Base-by-base conservation (phyloP, 2,888 invertebrate genomes). In the Phania funesta region DNA sequence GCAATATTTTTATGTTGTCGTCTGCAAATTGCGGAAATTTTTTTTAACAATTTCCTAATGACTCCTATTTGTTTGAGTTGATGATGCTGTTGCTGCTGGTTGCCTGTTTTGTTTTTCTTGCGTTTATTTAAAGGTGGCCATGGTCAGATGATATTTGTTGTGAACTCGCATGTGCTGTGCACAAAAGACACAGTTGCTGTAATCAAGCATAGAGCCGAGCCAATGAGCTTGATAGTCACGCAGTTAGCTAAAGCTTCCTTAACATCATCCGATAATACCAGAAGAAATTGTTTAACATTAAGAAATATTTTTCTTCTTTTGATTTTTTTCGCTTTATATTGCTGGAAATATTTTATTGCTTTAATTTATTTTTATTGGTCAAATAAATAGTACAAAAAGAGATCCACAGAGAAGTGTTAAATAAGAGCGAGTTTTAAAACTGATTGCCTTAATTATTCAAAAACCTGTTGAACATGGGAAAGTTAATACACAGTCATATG, bases 11-110 rank as follows among this genome's bases (percentile, higher is more conserved):
- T 41, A n/a, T 54, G 38, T 56, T n/a, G n/a, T 13, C 62, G 50
- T 52, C 52, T 65, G 65, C 20, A 29, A 38, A 35, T 64, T 78
- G 84, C 84, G 84, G 84, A 84, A 82, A 79, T 82, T 82, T 84
- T 82, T 82, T 73, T 56, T 41, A 79, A 76, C 84, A 79, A 82
- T 84, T 84, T 84, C 80, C 83, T 84, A 84, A 84, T 84, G 84
- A 80, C 84, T 80, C 70, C 84, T 75, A 83, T 84, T 84, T 84
- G 74, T 82, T 82, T 60, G 64, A 74, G 65, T 67, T 67, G 60
- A 52, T 76, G 68, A 48, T 75, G 68, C 38, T 77, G 44, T 50
- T 56, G 50, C 11, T 58, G 62, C 26, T 46, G 46, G 24, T 38
- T 18, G 50, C 13, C 46, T 22, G 44, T 35, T 60, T 54, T 50